A percentile compares a stretch with the other conserved stretches of the same genome.
These are phyloP conservation scores for Poecilia wingei DNA, from an alignment of 2,797 vertebrate species.

Conservation along the genomic window DNA sequence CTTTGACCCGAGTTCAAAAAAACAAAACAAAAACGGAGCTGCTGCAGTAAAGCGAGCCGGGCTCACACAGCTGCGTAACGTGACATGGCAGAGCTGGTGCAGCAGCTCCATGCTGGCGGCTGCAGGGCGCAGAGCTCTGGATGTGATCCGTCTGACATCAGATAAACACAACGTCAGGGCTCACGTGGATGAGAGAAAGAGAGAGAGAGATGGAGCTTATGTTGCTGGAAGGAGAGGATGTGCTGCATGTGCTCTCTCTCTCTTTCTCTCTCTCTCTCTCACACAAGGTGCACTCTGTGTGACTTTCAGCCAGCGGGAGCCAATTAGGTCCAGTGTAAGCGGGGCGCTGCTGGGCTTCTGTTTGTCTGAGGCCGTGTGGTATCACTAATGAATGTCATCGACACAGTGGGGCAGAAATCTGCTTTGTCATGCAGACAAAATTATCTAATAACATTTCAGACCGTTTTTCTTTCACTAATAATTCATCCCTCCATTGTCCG, in stretches of 20 bases:
- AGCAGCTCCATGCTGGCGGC: conserved; percentile 52
- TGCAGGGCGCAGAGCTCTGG: conserved; percentile 34
- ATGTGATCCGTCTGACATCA: conserved; percentile 53
- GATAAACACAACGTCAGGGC: conserved; percentile 51
- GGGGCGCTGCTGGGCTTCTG: neutral
- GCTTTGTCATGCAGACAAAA: neutral
- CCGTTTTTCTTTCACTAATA: neutral
- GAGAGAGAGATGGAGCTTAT: conserved; percentile 30
- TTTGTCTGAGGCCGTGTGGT: neutral
- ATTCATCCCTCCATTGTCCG: neutral
- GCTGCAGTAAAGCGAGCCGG: conserved; percentile 9
- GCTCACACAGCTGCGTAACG: conserved; percentile 46
- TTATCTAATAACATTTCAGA: conserved; percentile 1
- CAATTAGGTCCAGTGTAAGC: neutral
- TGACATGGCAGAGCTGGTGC: conserved; percentile 29
- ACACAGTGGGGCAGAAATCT: neutral
- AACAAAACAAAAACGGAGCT: neutral
- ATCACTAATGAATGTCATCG: conserved; percentile 1
- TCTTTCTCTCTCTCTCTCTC: neutral
- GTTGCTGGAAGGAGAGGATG: conserved; percentile 11
- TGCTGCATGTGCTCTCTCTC: neutral
- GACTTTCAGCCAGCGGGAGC: conserved; percentile 16
- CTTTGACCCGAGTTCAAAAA: neutral
- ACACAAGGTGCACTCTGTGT: conserved; percentile 22
- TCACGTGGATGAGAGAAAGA: conserved; percentile 57